Conservation (phyloP, 2,888 invertebrate species). For the Acanthosoma haemorrhoidale region DNA sequence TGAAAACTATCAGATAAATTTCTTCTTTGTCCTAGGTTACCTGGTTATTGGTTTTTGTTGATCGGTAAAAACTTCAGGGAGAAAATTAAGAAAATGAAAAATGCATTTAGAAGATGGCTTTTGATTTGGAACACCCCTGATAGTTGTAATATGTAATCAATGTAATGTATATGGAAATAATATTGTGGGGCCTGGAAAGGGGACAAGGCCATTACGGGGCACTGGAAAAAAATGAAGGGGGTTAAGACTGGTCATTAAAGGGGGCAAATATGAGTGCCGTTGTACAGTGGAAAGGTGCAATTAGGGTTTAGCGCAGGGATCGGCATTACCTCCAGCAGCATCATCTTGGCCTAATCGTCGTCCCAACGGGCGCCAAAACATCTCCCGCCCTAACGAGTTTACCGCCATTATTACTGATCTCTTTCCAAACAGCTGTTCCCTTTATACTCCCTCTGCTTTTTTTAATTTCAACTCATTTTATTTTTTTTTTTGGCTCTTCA, state of each 20-base stretch:
- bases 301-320: neutral
- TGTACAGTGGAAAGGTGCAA: neutral
- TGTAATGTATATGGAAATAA: neutral
- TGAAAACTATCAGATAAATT: too few relatives aligned
- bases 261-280: too few relatives aligned
- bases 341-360: constrained; percentile 1
- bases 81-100: too few relatives aligned
- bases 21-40: too few relatives aligned
- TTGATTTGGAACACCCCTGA: too few relatives aligned
- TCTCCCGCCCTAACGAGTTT: constrained; percentile 1
- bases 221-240: too few relatives aligned
- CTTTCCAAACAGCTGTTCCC: constrained; percentile 3
- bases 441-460: neutral
- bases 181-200: neutral
- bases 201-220: too few relatives aligned
- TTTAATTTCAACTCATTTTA: neutral
- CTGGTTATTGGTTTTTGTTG: too few relatives aligned
- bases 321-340: neutral
- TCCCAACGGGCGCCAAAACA: constrained; percentile 6
- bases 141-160: too few relatives aligned
- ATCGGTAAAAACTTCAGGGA: too few relatives aligned
- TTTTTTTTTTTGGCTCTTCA: neutral
- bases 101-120: too few relatives aligned
- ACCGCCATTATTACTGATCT: constrained; percentile 2
- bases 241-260: too few relatives aligned